Evolutionary conservation across 2,888 invertebrate genomes (phyloP).

Genomic region (Thereva unica): DNA sequence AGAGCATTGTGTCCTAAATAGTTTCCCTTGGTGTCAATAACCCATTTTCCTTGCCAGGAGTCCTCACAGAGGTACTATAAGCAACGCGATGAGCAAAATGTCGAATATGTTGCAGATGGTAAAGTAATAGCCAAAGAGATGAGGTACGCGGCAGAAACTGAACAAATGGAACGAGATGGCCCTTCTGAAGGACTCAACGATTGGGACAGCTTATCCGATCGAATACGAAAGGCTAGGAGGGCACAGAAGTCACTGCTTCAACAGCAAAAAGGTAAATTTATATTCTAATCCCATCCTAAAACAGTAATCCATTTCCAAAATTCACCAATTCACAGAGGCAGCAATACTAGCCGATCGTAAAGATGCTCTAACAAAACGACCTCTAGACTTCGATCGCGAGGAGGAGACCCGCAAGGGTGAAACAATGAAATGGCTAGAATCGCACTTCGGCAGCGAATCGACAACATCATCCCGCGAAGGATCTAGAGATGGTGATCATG

Average conservation of each 20-base stretch:
- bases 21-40: neutral
- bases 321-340: conserved; percentile 54
- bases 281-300: too few relatives aligned
- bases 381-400: conserved; percentile 83
- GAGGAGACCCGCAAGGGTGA: conserved; percentile 88
- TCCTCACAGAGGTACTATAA: conserved; percentile 70
- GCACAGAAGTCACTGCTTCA: conserved; percentile 58
- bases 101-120: conserved; percentile 82
- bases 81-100: conserved; percentile 78
- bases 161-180: conserved; percentile 74
- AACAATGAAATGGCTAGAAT: conserved; percentile 89
- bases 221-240: conserved; percentile 70
- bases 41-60: conserved; percentile 49
- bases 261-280: conserved; percentile 46
- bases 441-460: conserved; percentile 87
- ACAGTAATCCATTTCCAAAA: neutral
- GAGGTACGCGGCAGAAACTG: conserved; percentile 79
- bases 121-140: conserved; percentile 79
- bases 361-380: conserved; percentile 79
- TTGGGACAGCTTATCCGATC: conserved; percentile 79
- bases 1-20: too few relatives aligned
- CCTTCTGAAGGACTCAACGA: conserved; percentile 70
- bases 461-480: conserved; percentile 67
- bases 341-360: conserved; percentile 67
- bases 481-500: conserved; percentile 57